phyloP scores from a whole-genome alignment of 1,140 invertebrate genomes.

The Pogonus chalceus region DNA sequence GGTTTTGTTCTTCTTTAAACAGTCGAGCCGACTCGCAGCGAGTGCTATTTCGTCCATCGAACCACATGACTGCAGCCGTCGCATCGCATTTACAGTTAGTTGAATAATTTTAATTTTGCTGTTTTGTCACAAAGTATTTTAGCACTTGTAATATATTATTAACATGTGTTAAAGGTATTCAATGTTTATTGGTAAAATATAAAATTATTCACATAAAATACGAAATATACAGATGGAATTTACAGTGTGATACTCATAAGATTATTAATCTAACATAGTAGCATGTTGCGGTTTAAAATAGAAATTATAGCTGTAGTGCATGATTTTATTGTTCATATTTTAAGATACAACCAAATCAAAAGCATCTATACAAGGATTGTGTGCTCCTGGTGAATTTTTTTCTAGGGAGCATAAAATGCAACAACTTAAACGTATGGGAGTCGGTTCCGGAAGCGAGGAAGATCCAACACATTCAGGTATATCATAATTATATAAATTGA shows the following conservation, averaged over 20 bases:
- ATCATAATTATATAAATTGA: not conserved
- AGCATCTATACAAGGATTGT: too few relatives aligned
- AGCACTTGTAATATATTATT: too few relatives aligned
- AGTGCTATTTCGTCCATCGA: conserved; percentile 58
- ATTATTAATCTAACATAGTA: not conserved
- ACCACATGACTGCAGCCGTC: conserved; percentile 46
- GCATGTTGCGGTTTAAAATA: not conserved
- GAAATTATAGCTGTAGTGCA: not conserved
- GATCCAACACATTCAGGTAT: conserved; percentile 61
- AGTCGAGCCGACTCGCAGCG: conserved; percentile 59
- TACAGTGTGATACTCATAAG: conserved; percentile 4
- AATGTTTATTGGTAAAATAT: too few relatives aligned
- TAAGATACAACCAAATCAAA: not conserved
- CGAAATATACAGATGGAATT: not conserved
- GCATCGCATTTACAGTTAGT: conserved; percentile 34
- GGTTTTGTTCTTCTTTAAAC: conserved; percentile 32
- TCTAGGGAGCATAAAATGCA: conserved; percentile 64
- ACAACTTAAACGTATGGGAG: conserved; percentile 58
- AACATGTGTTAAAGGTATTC: too few relatives aligned
- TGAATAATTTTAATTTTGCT: conserved; percentile 12
- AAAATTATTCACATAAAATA: too few relatives aligned
- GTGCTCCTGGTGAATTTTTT: conserved; percentile 19
- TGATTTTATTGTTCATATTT: not conserved
- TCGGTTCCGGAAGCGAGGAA: conserved; percentile 59
- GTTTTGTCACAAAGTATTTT: too few relatives aligned